Evolutionary conservation across 1,140 invertebrate genomes (phyloP).

Genomic region (Leptopilina boulardi): DNA sequence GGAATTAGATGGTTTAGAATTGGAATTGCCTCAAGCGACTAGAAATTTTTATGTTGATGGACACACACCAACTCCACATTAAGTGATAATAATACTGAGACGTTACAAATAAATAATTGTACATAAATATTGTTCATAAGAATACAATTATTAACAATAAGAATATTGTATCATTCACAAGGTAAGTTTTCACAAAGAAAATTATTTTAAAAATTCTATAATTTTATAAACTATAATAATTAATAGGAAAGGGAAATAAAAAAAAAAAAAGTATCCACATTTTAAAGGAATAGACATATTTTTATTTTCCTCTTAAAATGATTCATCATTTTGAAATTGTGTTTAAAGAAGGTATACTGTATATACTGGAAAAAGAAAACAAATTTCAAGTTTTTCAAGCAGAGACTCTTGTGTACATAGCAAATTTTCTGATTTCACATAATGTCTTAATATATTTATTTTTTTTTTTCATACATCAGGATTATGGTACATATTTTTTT

Average conservation of each 20-base stretch:
- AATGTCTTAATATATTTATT: conserved; percentile 68
- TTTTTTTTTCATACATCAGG: conserved; percentile 68
- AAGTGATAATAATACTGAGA: conserved; percentile 54
- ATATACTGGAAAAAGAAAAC: not conserved
- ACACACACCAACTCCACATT: conserved; percentile 94
- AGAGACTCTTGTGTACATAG: not conserved
- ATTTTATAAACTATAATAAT: not conserved
- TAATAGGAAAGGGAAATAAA: not conserved
- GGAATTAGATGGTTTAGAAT: conserved; percentile 92
- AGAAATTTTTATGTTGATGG: conserved; percentile 99
- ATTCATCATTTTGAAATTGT: conserved; percentile 14
- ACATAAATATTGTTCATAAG: conserved; percentile 35
- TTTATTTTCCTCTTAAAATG: conserved; percentile 11
- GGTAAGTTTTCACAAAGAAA: not conserved
- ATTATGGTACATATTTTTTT: conserved; percentile 68
- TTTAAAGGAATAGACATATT: conserved; percentile 16
- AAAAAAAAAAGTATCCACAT: not conserved
- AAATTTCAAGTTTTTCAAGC: conserved; percentile 6
- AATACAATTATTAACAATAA: no score
- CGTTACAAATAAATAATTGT: not conserved
- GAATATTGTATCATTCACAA: not conserved
- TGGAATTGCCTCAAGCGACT: conserved; percentile 92
- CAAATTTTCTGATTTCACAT: not conserved
- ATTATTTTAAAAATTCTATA: not conserved
- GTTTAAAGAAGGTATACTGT: conserved; percentile 15